Evolutionary conservation across 2,113 vertebrate species (phyloP).

Genomic region (Lepidothrix coronata): DNA sequence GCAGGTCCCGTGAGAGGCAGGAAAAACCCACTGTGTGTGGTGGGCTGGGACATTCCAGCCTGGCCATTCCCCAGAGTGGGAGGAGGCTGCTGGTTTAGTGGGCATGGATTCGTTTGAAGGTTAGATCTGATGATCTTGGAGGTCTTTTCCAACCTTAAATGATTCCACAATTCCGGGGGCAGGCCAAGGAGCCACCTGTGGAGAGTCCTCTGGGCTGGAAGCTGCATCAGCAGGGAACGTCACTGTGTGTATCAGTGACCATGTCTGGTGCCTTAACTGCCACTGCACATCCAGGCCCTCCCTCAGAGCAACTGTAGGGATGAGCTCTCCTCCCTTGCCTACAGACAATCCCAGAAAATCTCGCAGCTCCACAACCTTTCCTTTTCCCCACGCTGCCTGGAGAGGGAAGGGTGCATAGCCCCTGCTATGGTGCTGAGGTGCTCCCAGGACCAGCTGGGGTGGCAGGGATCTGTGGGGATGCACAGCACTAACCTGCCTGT

Average conservation of each 20-base stretch:
- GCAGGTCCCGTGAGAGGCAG: accelerated
- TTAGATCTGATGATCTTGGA: accelerated
- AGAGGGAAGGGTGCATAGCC: background rate
- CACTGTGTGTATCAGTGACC: background rate
- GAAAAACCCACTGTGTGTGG: accelerated
- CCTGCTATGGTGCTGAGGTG: accelerated
- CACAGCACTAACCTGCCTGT: background rate
- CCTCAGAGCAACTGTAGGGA: background rate
- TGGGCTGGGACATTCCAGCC: background rate
- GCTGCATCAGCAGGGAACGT: background rate
- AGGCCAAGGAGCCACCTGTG: background rate
- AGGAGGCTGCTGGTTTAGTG: background rate
- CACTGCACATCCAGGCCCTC: background rate
- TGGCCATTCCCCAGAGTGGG: no score
- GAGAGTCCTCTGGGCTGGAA: background rate
- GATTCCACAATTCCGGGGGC: background rate
- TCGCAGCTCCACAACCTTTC: background rate
- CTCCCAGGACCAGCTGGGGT: accelerated
- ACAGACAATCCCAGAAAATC: background rate
- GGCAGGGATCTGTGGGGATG: background rate
- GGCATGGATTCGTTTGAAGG: accelerated
- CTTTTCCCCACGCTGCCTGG: background rate
- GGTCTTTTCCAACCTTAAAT: background rate
- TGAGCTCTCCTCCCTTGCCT: background rate
- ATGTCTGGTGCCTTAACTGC: background rate